Percentiles rank a stretch among this genome's conserved stretches.
These are phyloP conservation scores for Euwallacea fornicatus DNA, from an alignment of 1,140 invertebrate species.

Conservation along the genomic window DNA sequence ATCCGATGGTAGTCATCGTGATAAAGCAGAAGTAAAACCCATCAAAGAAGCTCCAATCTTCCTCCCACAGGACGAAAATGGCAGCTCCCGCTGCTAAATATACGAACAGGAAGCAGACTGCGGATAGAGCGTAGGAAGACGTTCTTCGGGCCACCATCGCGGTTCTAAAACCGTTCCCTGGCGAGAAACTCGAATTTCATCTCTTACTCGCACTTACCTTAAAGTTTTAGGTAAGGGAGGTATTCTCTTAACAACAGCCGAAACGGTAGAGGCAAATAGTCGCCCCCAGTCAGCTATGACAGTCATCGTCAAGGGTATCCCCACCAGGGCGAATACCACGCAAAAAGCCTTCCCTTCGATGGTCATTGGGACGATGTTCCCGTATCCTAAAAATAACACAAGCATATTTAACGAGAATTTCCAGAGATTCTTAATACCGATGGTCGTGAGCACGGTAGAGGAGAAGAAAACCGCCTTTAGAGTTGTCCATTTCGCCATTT, in stretches of 20 bases:
- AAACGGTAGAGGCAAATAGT: constrained; percentile 80
- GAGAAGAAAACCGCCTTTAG: constrained; percentile 82
- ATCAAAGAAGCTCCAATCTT: constrained; percentile 89
- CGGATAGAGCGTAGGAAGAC: constrained; percentile 67
- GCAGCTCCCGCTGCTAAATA: constrained; percentile 79
- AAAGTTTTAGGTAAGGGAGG: constrained; percentile 53
- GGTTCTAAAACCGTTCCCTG: constrained; percentile 30
- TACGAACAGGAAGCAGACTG: constrained; percentile 72
- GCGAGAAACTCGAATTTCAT: not conserved
- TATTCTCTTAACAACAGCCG: constrained; percentile 62
- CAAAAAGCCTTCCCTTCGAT: constrained; percentile 83
- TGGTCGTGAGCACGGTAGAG: constrained; percentile 81
- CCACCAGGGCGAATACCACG: constrained; percentile 89
- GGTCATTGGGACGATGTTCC: constrained; percentile 91
- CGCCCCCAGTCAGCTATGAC: constrained; percentile 91
- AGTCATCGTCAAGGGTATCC: constrained; percentile 89
- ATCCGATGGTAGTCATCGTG: constrained; percentile 93
- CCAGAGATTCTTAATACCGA: constrained; percentile 60
- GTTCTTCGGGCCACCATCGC: constrained; percentile 45
- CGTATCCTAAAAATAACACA: constrained; percentile 74
- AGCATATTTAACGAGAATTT: constrained; percentile 7
- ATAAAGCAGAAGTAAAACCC: constrained; percentile 95
- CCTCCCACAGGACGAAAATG: constrained; percentile 72
- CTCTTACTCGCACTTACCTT: constrained; percentile 38
- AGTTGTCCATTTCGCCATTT: constrained; percentile 70